These are phyloP conservation scores for Drepana falcataria DNA, from an alignment of 2,888 invertebrate genomes.

Conservation along the genomic window DNA sequence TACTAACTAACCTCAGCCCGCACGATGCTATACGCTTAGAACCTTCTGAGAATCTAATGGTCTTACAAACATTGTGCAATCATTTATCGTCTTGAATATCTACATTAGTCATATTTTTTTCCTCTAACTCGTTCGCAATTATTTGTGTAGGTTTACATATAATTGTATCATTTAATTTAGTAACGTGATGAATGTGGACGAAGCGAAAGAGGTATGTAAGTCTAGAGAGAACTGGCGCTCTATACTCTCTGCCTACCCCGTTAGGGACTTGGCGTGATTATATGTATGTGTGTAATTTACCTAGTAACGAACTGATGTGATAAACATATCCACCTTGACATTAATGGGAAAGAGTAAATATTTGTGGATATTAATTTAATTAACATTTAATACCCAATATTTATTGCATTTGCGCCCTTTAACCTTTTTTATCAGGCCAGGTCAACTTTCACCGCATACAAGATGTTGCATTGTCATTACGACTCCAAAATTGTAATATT, in stretches of 20 bases:
- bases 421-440: conserved; percentile 25
- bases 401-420: conserved; percentile 21
- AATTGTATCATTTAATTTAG: neutral
- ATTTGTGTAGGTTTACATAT: neutral
- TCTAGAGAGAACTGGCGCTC: too few species aligned
- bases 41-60: conserved; percentile 7
- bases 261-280: too few species aligned
- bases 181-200: neutral
- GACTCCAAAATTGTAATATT: conserved; percentile 28
- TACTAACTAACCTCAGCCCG: conserved; percentile 22
- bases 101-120: neutral
- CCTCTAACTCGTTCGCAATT: neutral
- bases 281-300: too few species aligned
- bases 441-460: conserved; percentile 27
- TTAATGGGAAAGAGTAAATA: neutral
- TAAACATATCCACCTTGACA: neutral
- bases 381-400: neutral
- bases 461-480: conserved; percentile 16
- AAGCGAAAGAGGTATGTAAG: too few species aligned
- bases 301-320: too few species aligned
- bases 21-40: conserved; percentile 9
- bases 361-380: too few species aligned
- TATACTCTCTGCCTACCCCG: too few species aligned
- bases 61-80: neutral
- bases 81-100: neutral